Evolutionary conservation across 2,888 invertebrate species (phyloP), one percentile per base, ranked within the genome.

Genomic region (Conchocele bisecta): DNA sequence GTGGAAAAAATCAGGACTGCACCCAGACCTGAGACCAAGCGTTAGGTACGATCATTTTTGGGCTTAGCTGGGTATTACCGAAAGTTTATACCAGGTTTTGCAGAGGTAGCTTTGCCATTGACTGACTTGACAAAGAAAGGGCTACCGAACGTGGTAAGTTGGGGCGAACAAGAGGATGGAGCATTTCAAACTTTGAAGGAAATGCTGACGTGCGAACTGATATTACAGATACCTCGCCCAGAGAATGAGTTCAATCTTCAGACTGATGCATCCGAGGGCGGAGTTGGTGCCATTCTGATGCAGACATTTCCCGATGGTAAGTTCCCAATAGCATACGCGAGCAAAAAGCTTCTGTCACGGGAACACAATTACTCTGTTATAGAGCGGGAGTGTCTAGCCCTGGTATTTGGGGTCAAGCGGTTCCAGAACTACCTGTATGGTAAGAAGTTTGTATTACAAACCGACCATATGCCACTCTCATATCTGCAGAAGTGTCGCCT

Each of bases 221-320:
- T 82, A 44, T 48, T 84, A 15, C 48, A 53, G 56, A 37, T 73
- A 20, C 81, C 83, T 31, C 67, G 84, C 46, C 59, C 75, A n/a
- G 15, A 28, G 3, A 41, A 68, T 17, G 50, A 63, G 13, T 79
- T 82, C 39, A 60, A 75, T 9, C 42, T 83, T 3, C 58, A 70
- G 57, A 74, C 78, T 9, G 85, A 87, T 57, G 87, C 82, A 5
- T 82, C 81, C 7, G 64, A 61, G 9, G 51, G 58, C 15, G 86
- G 83, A 1, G 31, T 83, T 7, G 86, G 84, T 6, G 80, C 85
- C 1, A 83, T 76, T 0, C 70, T 87, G 6, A 20, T 81, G 46
- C 86, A 79, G 50, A 54, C 50, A n/a, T 24, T 37, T 22, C 64
- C 64, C 9, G 68, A 65, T 9, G 46, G 28, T 1, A 56, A 74